Conservation (phyloP, 2,797 vertebrate genomes). For the Amniataba percoides region DNA sequence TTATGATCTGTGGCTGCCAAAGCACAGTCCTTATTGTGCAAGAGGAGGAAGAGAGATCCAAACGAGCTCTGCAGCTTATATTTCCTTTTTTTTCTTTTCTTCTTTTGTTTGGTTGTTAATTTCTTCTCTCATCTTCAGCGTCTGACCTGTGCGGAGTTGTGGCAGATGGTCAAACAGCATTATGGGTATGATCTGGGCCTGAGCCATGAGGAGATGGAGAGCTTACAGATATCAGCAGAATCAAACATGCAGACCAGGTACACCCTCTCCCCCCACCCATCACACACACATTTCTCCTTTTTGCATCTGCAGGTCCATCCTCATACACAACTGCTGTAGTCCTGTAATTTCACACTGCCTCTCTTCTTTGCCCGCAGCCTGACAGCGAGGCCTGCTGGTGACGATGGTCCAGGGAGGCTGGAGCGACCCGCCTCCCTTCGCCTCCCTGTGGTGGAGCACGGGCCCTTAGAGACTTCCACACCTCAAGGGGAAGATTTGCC, state of each 20-base stretch:
- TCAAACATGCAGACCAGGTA: constrained; percentile 86
- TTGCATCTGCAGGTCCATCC: too few species aligned
- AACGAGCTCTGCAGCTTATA: background rate
- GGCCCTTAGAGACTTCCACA: constrained; percentile 75
- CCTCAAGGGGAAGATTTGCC: constrained; percentile 78
- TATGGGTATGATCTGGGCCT: constrained; percentile 95
- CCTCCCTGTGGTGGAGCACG: constrained; percentile 70
- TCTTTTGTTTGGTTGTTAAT: too few species aligned
- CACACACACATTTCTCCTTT: too few species aligned
- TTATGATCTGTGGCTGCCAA: background rate
- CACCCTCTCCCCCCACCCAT: too few species aligned
- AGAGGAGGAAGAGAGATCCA: background rate
- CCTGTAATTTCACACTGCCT: background rate
- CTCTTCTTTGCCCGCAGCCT: constrained; percentile 66
- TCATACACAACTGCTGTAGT: rapidly evolving
- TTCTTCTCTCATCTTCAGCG: constrained; percentile 59
- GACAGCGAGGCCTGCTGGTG: constrained; percentile 65
- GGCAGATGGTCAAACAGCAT: constrained; percentile 94
- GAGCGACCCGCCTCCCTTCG: constrained; percentile 76
- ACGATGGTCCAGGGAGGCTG: constrained; percentile 67
- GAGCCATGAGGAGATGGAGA: constrained; percentile 94
- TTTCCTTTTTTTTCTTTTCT: background rate
- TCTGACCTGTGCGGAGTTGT: constrained; percentile 89
- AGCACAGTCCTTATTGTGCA: background rate
- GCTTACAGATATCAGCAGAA: constrained; percentile 84